Percentiles rank a stretch among this genome's conserved stretches.
Evolutionary conservation across 2,113 vertebrate genomes (phyloP).

Genomic region (Pseudonaja textilis): DNA sequence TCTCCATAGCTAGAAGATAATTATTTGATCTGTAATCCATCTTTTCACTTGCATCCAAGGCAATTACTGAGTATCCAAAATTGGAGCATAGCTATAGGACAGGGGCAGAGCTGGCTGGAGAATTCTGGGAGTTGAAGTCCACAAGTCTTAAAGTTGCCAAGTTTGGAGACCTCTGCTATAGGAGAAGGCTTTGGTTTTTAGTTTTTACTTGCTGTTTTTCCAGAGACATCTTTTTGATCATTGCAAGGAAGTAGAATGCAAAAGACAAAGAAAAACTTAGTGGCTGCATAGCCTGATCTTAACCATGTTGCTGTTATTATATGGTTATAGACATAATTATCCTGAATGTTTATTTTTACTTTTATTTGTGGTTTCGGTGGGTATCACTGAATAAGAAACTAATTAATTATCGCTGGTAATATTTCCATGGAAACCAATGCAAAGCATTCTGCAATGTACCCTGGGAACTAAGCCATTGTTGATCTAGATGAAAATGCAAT

Average conservation of each 20-base stretch:
- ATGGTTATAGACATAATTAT: conserved; percentile 18
- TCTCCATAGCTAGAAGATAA: background rate
- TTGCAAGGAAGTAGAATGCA: background rate
- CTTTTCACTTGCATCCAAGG: background rate
- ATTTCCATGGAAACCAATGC: conserved; percentile 69
- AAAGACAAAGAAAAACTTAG: background rate
- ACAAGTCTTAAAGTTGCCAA: too few species aligned
- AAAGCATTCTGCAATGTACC: conserved; percentile 27
- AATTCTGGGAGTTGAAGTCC: too few species aligned
- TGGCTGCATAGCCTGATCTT: background rate
- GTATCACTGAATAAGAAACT: conserved; percentile 9
- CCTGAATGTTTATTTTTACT: conserved; percentile 8
- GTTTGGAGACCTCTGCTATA: too few species aligned
- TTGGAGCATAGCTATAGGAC: too few species aligned
- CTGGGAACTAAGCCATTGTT: conserved; percentile 23
- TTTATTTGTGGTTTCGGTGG: conserved; percentile 33
- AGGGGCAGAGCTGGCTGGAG: too few species aligned
- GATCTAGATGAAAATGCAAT: conserved; percentile 24
- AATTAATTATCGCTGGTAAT: conserved; percentile 46
- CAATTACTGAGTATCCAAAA: background rate
- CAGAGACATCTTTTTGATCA: background rate
- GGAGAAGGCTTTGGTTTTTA: background rate
- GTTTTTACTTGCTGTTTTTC: background rate
- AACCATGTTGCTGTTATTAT: background rate
- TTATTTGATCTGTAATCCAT: background rate